Conservation (phyloP, 2,888 invertebrate species). For the Neocrepidodera transversa region DNA sequence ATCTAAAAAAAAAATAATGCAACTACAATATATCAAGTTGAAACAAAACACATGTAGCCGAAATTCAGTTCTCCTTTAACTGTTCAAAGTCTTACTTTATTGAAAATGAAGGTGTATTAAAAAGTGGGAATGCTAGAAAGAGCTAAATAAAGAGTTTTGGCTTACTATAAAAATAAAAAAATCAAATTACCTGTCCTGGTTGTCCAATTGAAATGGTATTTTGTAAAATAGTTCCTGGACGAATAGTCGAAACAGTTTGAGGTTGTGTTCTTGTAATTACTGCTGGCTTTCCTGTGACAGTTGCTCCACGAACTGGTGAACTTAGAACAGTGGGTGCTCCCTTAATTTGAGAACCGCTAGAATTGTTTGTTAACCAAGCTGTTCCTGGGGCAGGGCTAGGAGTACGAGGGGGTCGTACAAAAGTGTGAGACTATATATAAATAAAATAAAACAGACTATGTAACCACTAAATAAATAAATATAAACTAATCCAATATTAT, state of each 20-base stretch:
- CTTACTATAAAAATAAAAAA: no score
- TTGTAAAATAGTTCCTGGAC: slow-evolving; percentile 57
- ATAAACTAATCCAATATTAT: background rate
- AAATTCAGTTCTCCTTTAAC: no score
- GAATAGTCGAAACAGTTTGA: slow-evolving; percentile 53
- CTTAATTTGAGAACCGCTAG: slow-evolving; percentile 58
- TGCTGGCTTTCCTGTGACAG: slow-evolving; percentile 54
- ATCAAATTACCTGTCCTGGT: slow-evolving; percentile 53
- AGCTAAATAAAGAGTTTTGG: no score
- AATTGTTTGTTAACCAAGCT: slow-evolving; percentile 55
- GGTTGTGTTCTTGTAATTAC: slow-evolving; percentile 55
- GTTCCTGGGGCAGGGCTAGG: slow-evolving; percentile 59
- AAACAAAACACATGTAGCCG: no score
- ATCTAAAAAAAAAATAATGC: slow-evolving; percentile 40
- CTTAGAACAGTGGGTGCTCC: slow-evolving; percentile 57
- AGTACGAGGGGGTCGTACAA: slow-evolving; percentile 57
- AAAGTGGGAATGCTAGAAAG: no score
- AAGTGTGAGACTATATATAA: slow-evolving; percentile 45
- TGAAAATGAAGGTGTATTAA: no score
- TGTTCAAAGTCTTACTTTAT: no score
- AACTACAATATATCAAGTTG: background rate
- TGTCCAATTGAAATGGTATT: slow-evolving; percentile 58
- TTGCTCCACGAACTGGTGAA: slow-evolving; percentile 56
- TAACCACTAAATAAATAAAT: background rate
- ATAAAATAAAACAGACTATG: background rate